Evolutionary conservation across 1,140 invertebrate species (phyloP), one percentile per base, ranked within the genome.

Genomic region (Leptinotarsa texana): DNA sequence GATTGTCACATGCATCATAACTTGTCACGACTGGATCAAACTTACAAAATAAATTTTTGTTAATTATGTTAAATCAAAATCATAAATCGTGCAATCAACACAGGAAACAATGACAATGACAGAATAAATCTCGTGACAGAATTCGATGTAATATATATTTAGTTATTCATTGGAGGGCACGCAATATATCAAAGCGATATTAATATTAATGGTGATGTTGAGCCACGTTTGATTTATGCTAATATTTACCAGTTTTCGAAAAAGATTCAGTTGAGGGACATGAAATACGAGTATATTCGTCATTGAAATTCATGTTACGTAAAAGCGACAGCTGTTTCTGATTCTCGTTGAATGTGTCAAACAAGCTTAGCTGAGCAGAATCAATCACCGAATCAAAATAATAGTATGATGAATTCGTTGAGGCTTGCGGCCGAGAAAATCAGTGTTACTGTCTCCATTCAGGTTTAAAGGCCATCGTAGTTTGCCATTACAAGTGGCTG

Each of bases 61-160:
- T 57, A 57, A 57, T 57, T 57, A 57, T 57, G 51, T 57, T n/a
- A 18, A 57, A 57, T 57, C 17, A 57, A 18, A 57, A 57, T 57
- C 51, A 57, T 57, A 18, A 57, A 57, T 17, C 6, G 51, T 18
- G n/a, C n/a, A 57, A 57, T 57, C 51, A 57, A 4, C n/a, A 18
- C 15, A 17, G 51, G 3, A 57, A 57, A 57, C 51, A 57, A 57
- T 18, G 51, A 5, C 51, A 57, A 57, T 17, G n/a, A 57, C 51
- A 57, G 51, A 17, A 57, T 57, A 57, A 57, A 57, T 17, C 17
- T 57, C 51, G 51, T 57, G 51, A 57, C 51, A 57, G 51, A 57
- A 17, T 57, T 57, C 51, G n/a, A 57, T 18, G 51, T 57, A 57
- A 57, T 57, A 57, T 57, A 57, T 57, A 57, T 57, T 57, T 57